Percentiles rank a stretch among this genome's conserved stretches.
phyloP scores from a whole-genome alignment of 2,113 vertebrate genomes.

The Oreotrochilus melanogaster region DNA sequence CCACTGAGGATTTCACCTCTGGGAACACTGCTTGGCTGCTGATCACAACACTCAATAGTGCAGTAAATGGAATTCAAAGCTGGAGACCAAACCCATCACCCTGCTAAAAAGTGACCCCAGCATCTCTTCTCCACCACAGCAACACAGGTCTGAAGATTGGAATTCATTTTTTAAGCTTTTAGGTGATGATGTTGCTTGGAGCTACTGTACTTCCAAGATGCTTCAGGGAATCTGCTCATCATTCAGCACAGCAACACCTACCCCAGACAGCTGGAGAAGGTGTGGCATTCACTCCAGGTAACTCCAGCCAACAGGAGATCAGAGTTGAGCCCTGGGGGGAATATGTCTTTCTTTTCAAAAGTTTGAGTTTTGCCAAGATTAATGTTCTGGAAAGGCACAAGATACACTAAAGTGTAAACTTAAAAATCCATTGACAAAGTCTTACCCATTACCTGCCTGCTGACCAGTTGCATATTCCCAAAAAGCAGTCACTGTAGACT shows the following conservation, averaged over 20 bases:
- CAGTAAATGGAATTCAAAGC: neutral
- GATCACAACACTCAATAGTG: rapidly evolving
- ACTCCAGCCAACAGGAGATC: neutral
- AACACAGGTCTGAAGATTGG: neutral
- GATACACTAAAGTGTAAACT: neutral
- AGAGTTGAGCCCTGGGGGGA: neutral
- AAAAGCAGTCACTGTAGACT: neutral
- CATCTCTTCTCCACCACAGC: neutral
- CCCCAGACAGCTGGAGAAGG: neutral
- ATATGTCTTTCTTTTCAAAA: neutral
- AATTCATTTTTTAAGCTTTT: neutral
- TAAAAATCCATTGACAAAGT: neutral
- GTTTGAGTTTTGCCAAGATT: neutral
- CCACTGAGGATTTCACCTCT: neutral
- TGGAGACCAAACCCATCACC: neutral
- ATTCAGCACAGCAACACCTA: neutral
- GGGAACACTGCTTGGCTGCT: neutral
- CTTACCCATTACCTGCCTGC: neutral
- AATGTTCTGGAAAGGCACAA: neutral
- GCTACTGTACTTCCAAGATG: neutral
- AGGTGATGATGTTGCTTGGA: neutral
- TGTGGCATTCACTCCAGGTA: rapidly evolving
- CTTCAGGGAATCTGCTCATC: neutral
- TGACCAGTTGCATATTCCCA: neutral
- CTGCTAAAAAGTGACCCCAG: neutral